Conservation (phyloP, 2,113 vertebrate species). For the Brienomyrus longianalis region DNA sequence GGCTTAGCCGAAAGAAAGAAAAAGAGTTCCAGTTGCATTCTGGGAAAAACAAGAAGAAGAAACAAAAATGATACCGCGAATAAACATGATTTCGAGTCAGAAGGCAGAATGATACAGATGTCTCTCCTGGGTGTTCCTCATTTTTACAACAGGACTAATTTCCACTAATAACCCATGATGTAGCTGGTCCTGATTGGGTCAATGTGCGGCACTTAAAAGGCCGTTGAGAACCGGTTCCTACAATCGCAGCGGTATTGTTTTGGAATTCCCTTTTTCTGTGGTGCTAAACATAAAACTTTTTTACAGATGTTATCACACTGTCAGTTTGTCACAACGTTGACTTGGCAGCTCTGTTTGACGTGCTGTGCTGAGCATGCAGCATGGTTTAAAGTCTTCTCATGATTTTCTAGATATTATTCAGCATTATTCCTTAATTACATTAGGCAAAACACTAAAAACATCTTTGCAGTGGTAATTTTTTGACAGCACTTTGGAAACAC, state of each 20-base stretch:
- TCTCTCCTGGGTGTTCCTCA: not conserved
- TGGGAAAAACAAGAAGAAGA: not conserved
- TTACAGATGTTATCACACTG: not conserved
- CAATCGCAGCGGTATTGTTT: not conserved
- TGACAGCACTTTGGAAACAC: not conserved
- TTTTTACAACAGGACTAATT: not conserved
- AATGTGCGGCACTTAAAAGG: not conserved
- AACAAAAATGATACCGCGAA: not conserved
- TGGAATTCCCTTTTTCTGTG: not conserved
- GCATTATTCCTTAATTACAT: slow-evolving; percentile 21
- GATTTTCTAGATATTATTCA: slow-evolving; percentile 42
- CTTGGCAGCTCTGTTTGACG: not conserved
- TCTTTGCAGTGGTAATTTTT: not conserved
- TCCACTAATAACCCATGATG: not conserved
- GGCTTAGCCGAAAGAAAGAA: not conserved
- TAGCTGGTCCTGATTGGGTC: not conserved
- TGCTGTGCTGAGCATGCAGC: not conserved
- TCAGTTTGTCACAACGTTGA: not conserved
- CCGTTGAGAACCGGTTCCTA: not conserved
- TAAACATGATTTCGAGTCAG: not conserved
- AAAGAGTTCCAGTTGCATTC: not conserved
- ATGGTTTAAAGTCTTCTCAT: slow-evolving; percentile 20
- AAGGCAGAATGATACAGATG: not conserved
- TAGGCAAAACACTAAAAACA: not conserved
- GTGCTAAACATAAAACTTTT: not conserved